These are phyloP conservation scores for Anabas testudineus DNA, from an alignment of 2,797 vertebrate species.

Conservation along the genomic window DNA sequence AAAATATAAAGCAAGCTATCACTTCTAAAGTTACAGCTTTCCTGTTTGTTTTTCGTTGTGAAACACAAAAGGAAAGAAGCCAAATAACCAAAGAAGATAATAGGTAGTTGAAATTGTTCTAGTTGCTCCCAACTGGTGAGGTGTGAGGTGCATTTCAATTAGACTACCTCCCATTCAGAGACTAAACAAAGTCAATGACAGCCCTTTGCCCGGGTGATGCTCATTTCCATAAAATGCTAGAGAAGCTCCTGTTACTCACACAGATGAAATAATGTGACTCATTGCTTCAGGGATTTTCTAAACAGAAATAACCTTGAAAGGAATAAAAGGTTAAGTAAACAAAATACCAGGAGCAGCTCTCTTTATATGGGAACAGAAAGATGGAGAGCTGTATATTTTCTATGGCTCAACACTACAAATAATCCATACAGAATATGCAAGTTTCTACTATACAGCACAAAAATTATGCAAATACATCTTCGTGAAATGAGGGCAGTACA, in stretches of 20 bases:
- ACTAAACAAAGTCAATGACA: conserved; percentile 72
- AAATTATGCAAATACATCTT: conserved; percentile 1
- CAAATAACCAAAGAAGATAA: conserved; percentile 18
- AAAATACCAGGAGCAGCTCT: conserved; percentile 24
- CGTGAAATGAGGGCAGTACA: conserved; percentile 6
- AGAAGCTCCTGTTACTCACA: conserved; percentile 66
- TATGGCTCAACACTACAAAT: conserved; percentile 7
- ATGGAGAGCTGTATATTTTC: not conserved
- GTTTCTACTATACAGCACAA: conserved; percentile 3
- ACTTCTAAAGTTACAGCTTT: conserved; percentile 1
- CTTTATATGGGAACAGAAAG: conserved; percentile 13
- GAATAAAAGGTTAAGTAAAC: conserved; percentile 62
- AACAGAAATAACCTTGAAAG: conserved; percentile 63
- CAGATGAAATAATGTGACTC: conserved; percentile 68
- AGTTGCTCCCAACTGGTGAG: conserved; percentile 37
- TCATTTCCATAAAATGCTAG: conserved; percentile 74
- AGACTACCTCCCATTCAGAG: conserved; percentile 61
- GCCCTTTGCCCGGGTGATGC: conserved; percentile 56
- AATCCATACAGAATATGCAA: not conserved
- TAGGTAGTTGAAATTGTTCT: conserved; percentile 35
- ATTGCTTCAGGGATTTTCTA: conserved; percentile 56
- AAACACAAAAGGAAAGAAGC: conserved; percentile 13
- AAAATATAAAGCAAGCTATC: conserved; percentile 21
- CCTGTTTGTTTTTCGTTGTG: not conserved
- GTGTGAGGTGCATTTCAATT: conserved; percentile 76